Percentiles rank a stretch among this genome's conserved stretches.
phyloP scores from a whole-genome alignment of 1,140 invertebrate genomes.

The Elymnias hypermnestra region DNA sequence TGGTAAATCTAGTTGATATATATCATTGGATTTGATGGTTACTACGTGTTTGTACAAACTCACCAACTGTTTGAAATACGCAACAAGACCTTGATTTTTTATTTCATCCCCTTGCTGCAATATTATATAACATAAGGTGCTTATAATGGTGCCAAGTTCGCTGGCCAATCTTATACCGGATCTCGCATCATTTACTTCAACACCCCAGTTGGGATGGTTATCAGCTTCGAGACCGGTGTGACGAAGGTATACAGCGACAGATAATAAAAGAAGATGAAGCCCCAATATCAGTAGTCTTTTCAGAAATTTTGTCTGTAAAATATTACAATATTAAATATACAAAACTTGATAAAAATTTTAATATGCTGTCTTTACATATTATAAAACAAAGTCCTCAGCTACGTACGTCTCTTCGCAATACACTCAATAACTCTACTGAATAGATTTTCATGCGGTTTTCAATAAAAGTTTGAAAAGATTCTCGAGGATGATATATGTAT shows the following conservation, averaged over 20 bases:
- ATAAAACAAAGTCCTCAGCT: too few relatives aligned
- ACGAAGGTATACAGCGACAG: slow-evolving; percentile 92
- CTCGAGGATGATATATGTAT: too few relatives aligned
- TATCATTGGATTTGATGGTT: too few relatives aligned
- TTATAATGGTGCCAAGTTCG: slow-evolving; percentile 90
- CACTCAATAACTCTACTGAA: too few relatives aligned
- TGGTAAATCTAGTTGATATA: too few relatives aligned
- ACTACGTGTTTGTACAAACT: slow-evolving; percentile 17
- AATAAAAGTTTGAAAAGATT: too few relatives aligned
- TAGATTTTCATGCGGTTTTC: too few relatives aligned
- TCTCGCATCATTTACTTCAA: slow-evolving; percentile 57
- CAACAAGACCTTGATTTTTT: slow-evolving; percentile 92
- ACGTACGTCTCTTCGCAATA: too few relatives aligned
- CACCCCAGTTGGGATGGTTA: slow-evolving; percentile 51
- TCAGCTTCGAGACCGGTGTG: slow-evolving; percentile 79
- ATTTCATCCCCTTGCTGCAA: slow-evolving; percentile 95
- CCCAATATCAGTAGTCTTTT: slow-evolving; percentile 91
- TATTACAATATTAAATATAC: not conserved
- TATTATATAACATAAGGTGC: slow-evolving; percentile 92
- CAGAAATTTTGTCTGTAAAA: slow-evolving; percentile 89
- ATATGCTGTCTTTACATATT: too few relatives aligned
- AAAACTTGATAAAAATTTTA: too few relatives aligned
- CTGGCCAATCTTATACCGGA: slow-evolving; percentile 82
- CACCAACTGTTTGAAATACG: slow-evolving; percentile 95
- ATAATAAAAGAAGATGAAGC: slow-evolving; percentile 91